Percentiles rank a stretch among this genome's conserved stretches.
Evolutionary conservation across 1,140 invertebrate species (phyloP).

Genomic region (Apis florea): DNA sequence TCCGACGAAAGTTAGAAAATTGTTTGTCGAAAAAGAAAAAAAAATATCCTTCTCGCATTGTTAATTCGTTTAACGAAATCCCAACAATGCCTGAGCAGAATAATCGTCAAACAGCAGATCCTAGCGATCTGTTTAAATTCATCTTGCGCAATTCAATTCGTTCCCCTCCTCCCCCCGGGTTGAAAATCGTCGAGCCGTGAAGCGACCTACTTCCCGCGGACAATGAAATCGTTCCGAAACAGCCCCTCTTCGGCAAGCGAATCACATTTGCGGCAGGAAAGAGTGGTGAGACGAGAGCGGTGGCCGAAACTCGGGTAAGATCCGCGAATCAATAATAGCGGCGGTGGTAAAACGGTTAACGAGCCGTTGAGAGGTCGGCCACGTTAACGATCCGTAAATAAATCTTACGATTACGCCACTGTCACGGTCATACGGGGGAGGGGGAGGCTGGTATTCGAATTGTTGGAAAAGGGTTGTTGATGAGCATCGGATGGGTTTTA

Average conservation of each 20-base stretch:
- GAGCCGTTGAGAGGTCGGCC: conserved; percentile 4
- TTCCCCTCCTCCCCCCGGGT: not conserved
- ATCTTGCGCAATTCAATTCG: not conserved
- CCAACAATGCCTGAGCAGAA: not conserved
- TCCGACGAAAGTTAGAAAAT: no score
- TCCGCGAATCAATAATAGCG: conserved; percentile 31
- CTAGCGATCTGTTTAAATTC: not conserved
- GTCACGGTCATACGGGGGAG: not conserved
- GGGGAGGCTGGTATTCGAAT: not conserved
- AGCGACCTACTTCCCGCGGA: not conserved
- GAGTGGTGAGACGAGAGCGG: not conserved
- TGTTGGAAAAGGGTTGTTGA: not conserved
- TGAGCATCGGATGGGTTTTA: not conserved
- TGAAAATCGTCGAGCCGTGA: not conserved
- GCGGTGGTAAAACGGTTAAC: not conserved
- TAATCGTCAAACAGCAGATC: not conserved
- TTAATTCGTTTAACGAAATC: not conserved
- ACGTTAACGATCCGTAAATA: conserved; percentile 24
- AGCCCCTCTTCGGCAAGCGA: not conserved
- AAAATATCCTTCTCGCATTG: not conserved
- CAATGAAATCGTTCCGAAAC: not conserved
- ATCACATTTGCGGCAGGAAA: not conserved
- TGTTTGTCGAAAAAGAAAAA: no score
- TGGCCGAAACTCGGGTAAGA: no score
- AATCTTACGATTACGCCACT: not conserved